phyloP scores from a whole-genome alignment of 2,888 invertebrate species.

The Dynastes hyllus region DNA sequence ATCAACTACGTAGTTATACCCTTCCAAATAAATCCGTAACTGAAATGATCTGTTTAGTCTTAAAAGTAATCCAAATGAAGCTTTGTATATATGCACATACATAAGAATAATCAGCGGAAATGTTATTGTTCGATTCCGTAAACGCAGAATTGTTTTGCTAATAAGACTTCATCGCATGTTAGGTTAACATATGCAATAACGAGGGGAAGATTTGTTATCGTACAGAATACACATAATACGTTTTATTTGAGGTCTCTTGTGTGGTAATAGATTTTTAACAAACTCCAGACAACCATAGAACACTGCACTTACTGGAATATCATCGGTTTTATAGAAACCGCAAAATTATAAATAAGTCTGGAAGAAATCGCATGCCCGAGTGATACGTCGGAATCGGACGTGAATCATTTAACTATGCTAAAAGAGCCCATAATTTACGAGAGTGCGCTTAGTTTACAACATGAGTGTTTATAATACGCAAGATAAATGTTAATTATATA shows the following conservation, averaged over 20 bases:
- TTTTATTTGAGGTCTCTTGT: not conserved
- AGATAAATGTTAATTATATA: constrained; percentile 6
- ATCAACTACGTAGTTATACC: no score
- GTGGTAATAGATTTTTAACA: constrained; percentile 9
- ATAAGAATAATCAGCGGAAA: no score
- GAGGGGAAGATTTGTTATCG: constrained; percentile 3
- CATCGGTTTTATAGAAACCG: constrained; percentile 14
- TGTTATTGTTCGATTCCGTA: no score
- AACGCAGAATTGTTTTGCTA: no score
- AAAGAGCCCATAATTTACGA: constrained; percentile 30
- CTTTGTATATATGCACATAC: no score
- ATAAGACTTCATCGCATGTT: no score
- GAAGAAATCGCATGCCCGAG: constrained; percentile 8
- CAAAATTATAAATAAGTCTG: constrained; percentile 45
- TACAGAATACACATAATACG: not conserved
- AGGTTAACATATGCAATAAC: not conserved
- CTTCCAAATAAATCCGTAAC: no score
- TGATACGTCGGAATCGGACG: constrained; percentile 28
- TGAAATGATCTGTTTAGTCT: no score
- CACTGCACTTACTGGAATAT: not conserved
- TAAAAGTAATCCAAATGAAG: no score
- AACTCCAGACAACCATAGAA: constrained; percentile 1
- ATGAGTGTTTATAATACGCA: constrained; percentile 7
- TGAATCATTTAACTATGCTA: constrained; percentile 38
- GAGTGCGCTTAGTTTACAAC: constrained; percentile 20